Percentiles rank a stretch among this genome's conserved stretches.
These are phyloP conservation scores for Clinocottus analis DNA, from an alignment of 2,113 vertebrate genomes.

Conservation along the genomic window DNA sequence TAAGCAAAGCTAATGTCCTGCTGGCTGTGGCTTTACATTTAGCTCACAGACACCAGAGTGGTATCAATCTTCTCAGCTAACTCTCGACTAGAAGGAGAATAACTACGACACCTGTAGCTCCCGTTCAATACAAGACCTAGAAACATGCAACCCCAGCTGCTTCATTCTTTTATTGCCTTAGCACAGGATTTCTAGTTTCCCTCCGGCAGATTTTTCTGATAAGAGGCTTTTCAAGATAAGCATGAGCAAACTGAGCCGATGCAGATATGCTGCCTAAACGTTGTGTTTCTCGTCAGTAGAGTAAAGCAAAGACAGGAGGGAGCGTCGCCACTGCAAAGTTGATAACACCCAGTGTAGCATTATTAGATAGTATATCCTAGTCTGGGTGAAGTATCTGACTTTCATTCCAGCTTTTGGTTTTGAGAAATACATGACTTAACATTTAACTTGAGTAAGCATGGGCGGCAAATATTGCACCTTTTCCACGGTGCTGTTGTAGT, in stretches of 20 bases:
- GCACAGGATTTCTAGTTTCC: conserved; percentile 21
- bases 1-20: background rate
- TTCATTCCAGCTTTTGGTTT: background rate
- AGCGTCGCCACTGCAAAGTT: background rate
- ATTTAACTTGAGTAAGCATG: background rate
- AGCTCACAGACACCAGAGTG: background rate
- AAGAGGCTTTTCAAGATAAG: conserved; percentile 33
- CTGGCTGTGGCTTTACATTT: background rate
- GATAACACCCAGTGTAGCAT: background rate
- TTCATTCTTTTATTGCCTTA: background rate
- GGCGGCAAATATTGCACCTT: background rate
- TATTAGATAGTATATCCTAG: too few species aligned
- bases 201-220: conserved; percentile 4
- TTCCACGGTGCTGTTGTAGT: background rate
- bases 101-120: background rate
- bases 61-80: background rate
- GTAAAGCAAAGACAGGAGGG: background rate
- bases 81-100: background rate
- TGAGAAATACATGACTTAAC: background rate
- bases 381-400: background rate
- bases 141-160: background rate
- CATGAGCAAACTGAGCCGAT: background rate
- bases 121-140: background rate
- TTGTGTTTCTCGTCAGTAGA: background rate
- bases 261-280: conserved; percentile 25